Percentiles rank a stretch among this genome's conserved stretches.
Conservation (phyloP, 2,797 vertebrate species). For the Sphenopsis melanotis region DNA sequence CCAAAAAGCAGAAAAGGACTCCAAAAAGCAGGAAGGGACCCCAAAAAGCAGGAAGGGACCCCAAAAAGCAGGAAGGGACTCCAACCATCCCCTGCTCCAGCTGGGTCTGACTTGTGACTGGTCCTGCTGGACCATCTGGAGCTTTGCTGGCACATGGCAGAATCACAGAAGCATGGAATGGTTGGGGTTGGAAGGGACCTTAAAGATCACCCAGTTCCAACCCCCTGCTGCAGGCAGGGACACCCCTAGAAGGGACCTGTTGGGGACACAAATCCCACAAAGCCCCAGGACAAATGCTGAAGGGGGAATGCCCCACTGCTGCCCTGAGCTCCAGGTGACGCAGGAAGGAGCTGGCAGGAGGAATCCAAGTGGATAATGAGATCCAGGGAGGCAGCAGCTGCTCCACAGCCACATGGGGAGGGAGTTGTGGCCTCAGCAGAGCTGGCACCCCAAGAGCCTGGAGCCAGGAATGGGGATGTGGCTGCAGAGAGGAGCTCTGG, state of each 20-base stretch:
- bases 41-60: neutral
- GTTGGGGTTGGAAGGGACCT: neutral
- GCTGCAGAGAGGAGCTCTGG: neutral
- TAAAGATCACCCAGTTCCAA: neutral
- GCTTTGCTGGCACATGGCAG: neutral
- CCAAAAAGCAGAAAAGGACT: accelerated
- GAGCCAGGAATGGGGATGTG: neutral
- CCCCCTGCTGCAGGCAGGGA: neutral
- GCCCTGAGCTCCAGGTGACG: neutral
- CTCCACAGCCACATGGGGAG: accelerated
- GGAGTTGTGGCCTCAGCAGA: neutral
- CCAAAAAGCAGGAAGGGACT: neutral
- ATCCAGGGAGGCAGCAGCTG: neutral
- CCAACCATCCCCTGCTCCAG: neutral
- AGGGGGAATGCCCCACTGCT: neutral
- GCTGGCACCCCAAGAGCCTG: neutral
- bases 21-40: neutral
- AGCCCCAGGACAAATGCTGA: neutral
- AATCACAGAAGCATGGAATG: neutral
- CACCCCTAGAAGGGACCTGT: neutral
- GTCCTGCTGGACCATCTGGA: neutral
- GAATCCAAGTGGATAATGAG: neutral
- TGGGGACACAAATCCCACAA: neutral
- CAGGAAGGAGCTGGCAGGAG: neutral
- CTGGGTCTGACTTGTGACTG: neutral